phyloP scores from a whole-genome alignment of 2,113 vertebrate species.

The Eupsittula cactorum region DNA sequence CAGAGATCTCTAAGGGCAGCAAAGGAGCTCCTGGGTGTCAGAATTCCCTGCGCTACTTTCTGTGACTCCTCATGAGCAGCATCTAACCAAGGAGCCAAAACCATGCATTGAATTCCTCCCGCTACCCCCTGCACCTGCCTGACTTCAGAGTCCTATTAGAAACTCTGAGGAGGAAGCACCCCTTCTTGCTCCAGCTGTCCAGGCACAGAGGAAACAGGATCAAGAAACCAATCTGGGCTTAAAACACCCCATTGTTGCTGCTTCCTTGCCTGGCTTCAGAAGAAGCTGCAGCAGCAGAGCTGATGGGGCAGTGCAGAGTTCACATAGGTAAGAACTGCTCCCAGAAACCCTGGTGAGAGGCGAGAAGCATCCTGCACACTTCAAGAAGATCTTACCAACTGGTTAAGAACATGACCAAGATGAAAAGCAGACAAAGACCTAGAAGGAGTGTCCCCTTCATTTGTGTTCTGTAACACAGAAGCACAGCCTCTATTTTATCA shows the following conservation, averaged over 20 bases:
- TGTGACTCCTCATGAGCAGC: background rate
- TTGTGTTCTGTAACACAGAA: background rate
- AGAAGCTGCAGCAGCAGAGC: background rate
- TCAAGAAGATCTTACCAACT: background rate
- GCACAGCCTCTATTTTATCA: background rate
- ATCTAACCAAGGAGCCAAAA: background rate
- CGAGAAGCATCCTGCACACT: background rate
- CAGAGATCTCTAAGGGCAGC: background rate
- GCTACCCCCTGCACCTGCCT: background rate
- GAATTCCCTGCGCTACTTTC: fast-evolving
- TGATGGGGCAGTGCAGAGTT: fast-evolving
- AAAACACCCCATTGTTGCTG: background rate
- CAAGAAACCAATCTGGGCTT: background rate
- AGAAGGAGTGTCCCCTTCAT: background rate
- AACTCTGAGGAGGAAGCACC: background rate
- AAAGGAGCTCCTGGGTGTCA: background rate
- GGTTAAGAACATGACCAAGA: background rate
- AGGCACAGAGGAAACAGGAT: background rate
- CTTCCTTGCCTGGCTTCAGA: background rate
- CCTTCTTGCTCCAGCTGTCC: background rate
- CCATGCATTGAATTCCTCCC: background rate
- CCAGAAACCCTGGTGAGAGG: background rate
- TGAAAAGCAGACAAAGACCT: background rate
- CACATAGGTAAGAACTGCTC: fast-evolving
- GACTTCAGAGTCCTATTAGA: background rate